These are phyloP conservation scores for Capra hircus DNA, from an alignment of 2,113 vertebrate genomes.

Conservation along the genomic window DNA sequence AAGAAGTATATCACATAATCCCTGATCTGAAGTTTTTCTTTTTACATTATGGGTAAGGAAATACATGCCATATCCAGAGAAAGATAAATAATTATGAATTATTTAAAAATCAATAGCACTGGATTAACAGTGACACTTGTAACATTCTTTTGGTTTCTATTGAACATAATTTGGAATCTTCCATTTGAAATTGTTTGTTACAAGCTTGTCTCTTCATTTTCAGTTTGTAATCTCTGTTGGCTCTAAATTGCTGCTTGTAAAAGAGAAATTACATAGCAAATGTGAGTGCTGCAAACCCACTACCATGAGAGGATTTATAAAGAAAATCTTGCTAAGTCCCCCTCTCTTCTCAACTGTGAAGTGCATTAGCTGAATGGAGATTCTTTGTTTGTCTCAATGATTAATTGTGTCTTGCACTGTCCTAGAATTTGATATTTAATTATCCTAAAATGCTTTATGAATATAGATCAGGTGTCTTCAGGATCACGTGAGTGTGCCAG, in stretches of 20 bases:
- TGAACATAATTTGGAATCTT: constrained; percentile 2
- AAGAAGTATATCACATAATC: not conserved
- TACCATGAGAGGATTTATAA: not conserved
- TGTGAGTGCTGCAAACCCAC: not conserved
- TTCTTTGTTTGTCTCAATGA: constrained; percentile 47
- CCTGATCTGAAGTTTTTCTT: not conserved
- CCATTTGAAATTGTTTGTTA: not conserved
- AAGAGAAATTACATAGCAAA: constrained; percentile 8
- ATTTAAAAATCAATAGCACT: not conserved
- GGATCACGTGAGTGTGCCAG: not conserved
- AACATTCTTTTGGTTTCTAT: not conserved
- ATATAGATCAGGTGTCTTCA: constrained; percentile 48
- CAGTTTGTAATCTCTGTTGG: not conserved
- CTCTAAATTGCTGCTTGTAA: constrained; percentile 27
- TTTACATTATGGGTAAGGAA: not conserved
- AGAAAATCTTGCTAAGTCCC: not conserved
- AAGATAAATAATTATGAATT: not conserved
- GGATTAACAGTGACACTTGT: not conserved
- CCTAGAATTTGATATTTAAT: constrained; percentile 62
- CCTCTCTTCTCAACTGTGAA: not conserved
- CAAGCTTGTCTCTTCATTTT: constrained; percentile 15
- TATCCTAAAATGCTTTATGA: constrained; percentile 56
- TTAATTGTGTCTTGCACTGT: constrained; percentile 48
- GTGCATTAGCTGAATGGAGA: constrained; percentile 34
- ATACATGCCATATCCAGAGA: not conserved